Evolutionary conservation across 2,113 vertebrate species (phyloP).

Genomic region (Lagopus muta): DNA sequence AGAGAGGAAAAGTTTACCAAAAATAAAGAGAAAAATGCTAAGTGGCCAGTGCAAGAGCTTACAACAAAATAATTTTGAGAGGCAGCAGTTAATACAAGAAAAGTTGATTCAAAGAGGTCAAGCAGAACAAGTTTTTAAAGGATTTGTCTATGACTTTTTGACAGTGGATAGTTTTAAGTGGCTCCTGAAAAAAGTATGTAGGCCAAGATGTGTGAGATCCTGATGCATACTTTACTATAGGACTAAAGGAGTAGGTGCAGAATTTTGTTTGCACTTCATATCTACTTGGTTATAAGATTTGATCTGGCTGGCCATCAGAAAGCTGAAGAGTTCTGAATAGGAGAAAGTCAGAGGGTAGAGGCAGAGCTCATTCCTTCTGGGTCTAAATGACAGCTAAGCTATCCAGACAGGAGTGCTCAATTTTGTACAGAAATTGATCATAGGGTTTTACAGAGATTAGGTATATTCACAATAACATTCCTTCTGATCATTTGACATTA

Average conservation of each 20-base stretch:
- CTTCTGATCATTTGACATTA: not conserved
- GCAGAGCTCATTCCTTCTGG: not conserved
- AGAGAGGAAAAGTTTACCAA: not conserved
- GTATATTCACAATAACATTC: not conserved
- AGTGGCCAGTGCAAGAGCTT: not conserved
- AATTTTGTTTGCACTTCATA: not conserved
- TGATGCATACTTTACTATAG: fast-evolving
- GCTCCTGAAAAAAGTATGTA: not conserved
- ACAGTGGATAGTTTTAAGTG: fast-evolving
- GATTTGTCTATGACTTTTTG: not conserved
- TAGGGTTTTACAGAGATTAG: too few species aligned
- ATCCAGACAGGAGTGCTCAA: not conserved
- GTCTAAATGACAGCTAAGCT: not conserved
- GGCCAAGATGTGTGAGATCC: not conserved
- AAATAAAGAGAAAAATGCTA: not conserved
- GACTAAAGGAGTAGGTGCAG: not conserved
- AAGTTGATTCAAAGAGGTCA: not conserved
- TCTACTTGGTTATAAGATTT: not conserved
- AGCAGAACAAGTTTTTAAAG: not conserved
- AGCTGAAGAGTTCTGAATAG: not conserved
- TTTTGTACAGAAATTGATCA: not conserved
- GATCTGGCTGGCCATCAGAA: not conserved
- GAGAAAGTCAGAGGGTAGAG: not conserved
- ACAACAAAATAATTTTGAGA: not conserved
- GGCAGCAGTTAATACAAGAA: not conserved